Evolutionary conservation across 2,888 invertebrate species (phyloP), one percentile per base, ranked within the genome.

Genomic region (Sinopyrophorus schimmeli): DNA sequence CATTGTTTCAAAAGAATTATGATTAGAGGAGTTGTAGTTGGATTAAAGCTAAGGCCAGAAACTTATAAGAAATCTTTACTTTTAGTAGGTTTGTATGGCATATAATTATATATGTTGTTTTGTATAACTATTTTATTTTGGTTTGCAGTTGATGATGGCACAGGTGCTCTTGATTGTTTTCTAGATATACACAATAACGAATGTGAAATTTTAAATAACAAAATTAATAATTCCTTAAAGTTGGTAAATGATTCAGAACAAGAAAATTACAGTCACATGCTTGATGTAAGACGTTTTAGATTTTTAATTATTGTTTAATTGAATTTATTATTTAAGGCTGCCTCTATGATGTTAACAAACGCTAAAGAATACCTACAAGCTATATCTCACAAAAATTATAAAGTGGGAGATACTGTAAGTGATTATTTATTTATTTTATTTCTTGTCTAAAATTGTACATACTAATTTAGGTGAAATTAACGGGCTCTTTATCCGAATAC

Each of bases 61-160:
- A 6, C 18, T 38, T n/a, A 18, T 49, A 14, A n/a, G 39, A 18
- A 39, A 23, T 21, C 3, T 21, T 20, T 37, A 16, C 32, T 16
- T 23, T n/a, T 21, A 5, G n/a, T 31, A 18, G 7, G 14, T 23
- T 2, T n/a, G n/a, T 17, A 14, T 7, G 7, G 1, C 3, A 28
- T 11, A 10, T 40, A 4, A 18, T 40, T 3, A n/a, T 3, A n/a
- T n/a, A n/a, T n/a, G n/a, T n/a, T n/a, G n/a, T 21, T 12, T 12
- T 9, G 5, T 12, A 2, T 3, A 34, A n/a, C 4, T 21, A 15
- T 24, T 9, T 20, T 4, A 9, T 12, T 11, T 39, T 38, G 2
- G 12, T 23, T 23, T 21, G 6, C 0, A 51, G 51, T 51, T 16
- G 46, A 47, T 37, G 51, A 51, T 26, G 51, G 51, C 9, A 51